These are phyloP conservation scores for Crotophaga sulcirostris DNA, from an alignment of 2,113 vertebrate species.

Conservation along the genomic window DNA sequence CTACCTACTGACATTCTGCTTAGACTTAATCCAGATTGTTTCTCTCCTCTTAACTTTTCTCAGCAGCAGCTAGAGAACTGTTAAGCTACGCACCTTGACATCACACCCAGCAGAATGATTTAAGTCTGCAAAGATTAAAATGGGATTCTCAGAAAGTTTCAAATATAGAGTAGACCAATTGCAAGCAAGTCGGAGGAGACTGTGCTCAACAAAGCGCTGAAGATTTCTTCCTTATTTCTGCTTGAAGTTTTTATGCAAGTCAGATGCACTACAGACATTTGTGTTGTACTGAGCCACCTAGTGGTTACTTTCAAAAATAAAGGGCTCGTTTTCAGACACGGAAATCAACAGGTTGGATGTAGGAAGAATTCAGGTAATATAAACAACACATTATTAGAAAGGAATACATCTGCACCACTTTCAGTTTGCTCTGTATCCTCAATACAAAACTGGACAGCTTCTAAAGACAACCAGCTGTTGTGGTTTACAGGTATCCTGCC, in stretches of 20 bases:
- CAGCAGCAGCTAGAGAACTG: not conserved
- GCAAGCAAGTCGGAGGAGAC: not conserved
- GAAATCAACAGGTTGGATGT: not conserved
- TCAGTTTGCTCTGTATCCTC: not conserved
- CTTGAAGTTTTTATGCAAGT: not conserved
- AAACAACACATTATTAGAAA: rapidly evolving
- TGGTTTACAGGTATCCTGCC: not conserved
- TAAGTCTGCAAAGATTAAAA: not conserved
- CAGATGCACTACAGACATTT: not conserved
- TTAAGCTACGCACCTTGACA: not conserved
- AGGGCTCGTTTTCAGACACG: not conserved
- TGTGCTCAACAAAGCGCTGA: not conserved
- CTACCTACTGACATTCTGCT: not conserved
- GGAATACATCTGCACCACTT: not conserved
- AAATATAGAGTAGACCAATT: not conserved
- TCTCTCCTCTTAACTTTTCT: not conserved
- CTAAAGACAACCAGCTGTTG: not conserved
- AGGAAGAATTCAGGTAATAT: not conserved
- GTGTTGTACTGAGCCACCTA: constrained; percentile 14
- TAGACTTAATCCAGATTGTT: not conserved
- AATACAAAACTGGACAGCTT: not conserved
- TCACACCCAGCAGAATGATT: not conserved
- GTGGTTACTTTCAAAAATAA: not conserved
- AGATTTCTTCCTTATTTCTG: not conserved
- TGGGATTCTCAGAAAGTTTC: not conserved